Base-by-base conservation (phyloP, 1,140 invertebrate genomes). In the Formica selysi region DNA sequence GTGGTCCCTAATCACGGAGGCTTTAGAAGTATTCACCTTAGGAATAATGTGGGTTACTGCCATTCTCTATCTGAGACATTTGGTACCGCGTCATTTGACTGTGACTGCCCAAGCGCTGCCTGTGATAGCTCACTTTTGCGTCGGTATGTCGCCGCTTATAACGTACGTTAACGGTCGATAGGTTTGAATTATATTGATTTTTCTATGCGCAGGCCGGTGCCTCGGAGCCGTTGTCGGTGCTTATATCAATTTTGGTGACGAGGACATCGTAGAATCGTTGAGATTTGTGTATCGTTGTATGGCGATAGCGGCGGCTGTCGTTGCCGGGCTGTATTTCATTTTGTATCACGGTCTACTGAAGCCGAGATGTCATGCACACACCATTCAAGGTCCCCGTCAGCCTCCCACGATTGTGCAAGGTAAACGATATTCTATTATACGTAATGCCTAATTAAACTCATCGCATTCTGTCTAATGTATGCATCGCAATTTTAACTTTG, bases 11-110 rank as follows among this genome's bases (percentile, higher is more conserved):
- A 93, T 97, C 11, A 97, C 97, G 87, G 98, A 98, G 93, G 94
- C 96, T 13, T 94, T 98, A 85, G 98, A 98, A 95, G 96, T 98
- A 13, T 97, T 98, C 88, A 98, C 98, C 0, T 96, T 98, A 87
- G 97, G 97, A 78, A 94, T 98, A 19, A 97, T 98, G 95, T 98
- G 97, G 97, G 97, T 98, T 29, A 97, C 98, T 22, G 97, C 98
- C 0, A 96, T 98, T 65, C 96, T 98, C 0, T 98, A 98, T 91
- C 96, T 98, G 92, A 96, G 97, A 64, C 97, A 98, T 90, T 96
- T 98, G 2, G 96, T 98, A 85, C 98, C 98, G 3, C 95, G 97
- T 62, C 97, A 97, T 91, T 96, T 98, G 86, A 97, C 97, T 0
- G 97, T 97, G 38, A 98, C 97, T 26, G 97, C 98, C 44, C 98